A percentile compares a stretch with the other conserved stretches of the same genome.
These are phyloP conservation scores for Garra rufa DNA, from an alignment of 2,113 vertebrate species.

Conservation along the genomic window DNA sequence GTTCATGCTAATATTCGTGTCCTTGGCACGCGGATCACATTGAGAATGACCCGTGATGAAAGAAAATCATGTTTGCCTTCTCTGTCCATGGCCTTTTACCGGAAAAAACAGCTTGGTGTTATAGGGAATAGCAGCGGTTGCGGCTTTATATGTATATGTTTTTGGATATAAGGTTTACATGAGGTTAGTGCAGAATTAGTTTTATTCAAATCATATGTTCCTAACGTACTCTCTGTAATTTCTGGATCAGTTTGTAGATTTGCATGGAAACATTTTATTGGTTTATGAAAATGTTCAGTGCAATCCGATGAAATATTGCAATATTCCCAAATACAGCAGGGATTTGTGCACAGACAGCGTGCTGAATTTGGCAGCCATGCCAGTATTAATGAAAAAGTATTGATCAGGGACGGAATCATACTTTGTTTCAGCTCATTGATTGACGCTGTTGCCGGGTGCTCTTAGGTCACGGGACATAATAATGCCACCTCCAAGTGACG, in stretches of 20 bases:
- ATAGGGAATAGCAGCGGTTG: not conserved
- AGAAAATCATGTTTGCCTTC: not conserved
- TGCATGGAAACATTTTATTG: not conserved
- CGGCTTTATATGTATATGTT: not conserved
- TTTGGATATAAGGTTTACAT: not conserved
- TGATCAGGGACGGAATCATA: slow-evolving; percentile 11
- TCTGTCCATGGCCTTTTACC: not conserved
- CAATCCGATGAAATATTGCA: slow-evolving; percentile 13
- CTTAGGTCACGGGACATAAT: slow-evolving; percentile 38
- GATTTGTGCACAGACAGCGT: not conserved
- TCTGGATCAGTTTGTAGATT: not conserved
- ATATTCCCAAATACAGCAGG: not conserved
- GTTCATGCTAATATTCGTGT: slow-evolving; percentile 39
- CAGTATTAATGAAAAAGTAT: slow-evolving; percentile 41
- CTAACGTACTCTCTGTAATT: not conserved
- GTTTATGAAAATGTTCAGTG: not conserved
- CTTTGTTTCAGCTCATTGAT: slow-evolving; percentile 49
- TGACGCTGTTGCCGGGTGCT: not conserved
- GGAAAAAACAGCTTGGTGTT: not conserved
- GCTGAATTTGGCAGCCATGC: not conserved
- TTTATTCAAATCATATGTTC: not conserved
- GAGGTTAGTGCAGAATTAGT: not conserved
- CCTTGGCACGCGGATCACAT: slow-evolving; percentile 24
- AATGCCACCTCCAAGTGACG: slow-evolving; percentile 59
- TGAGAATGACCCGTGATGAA: not conserved